Evolutionary conservation across 2,888 invertebrate genomes (phyloP).

Genomic region (Eupelmus urozonus): DNA sequence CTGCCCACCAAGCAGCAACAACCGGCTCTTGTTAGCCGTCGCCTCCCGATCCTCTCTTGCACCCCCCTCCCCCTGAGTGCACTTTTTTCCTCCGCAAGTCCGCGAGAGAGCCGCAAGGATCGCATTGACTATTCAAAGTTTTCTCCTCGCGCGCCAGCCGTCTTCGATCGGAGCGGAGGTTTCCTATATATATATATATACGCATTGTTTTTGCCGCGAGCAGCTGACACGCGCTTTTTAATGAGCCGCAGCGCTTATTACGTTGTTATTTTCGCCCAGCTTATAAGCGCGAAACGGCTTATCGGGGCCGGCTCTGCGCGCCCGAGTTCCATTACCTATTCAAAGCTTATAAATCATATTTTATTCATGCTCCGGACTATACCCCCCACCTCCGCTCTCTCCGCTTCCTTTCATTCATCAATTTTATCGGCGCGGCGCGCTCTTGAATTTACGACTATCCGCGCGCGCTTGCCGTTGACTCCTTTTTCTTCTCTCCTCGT

Average conservation of each 20-base stretch:
- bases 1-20: no score
- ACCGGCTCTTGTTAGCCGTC: constrained; percentile 10
- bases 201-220: constrained; percentile 11
- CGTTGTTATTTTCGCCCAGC: constrained; percentile 18
- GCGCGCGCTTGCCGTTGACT: not conserved
- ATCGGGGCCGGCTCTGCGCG: no score
- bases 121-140: not conserved
- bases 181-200: not conserved
- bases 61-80: not conserved
- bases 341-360: constrained; percentile 16
- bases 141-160: not conserved
- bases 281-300: no score
- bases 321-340: not conserved
- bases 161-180: not conserved
- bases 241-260: constrained; percentile 22
- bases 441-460: constrained; percentile 16
- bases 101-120: no score
- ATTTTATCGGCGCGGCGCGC: constrained; percentile 1
- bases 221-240: constrained; percentile 14
- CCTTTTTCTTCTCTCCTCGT: not conserved
- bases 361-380: constrained; percentile 1
- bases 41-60: not conserved
- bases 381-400: no score
- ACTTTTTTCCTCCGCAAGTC: not conserved
- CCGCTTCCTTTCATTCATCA: not conserved